Base-by-base conservation (phyloP, 2,113 vertebrate genomes). In the Globicephala melas region DNA sequence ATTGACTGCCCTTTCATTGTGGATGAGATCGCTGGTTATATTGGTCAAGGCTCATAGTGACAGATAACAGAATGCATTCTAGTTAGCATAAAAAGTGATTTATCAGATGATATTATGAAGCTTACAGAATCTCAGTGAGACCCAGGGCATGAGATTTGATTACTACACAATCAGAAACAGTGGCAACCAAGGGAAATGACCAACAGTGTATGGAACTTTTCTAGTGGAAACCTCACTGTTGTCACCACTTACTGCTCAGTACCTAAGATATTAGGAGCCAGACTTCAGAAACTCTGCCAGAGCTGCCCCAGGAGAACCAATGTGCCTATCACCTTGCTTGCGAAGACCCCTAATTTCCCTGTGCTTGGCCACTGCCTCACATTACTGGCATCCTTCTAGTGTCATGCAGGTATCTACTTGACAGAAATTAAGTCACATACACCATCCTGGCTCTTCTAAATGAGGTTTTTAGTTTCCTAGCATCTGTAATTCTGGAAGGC, bases 241-340 rank as follows among this genome's bases (percentile, higher is more conserved):
- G 25, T n/a, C 26, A 9, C 28, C 47, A 53, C 31, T 26, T 55
- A 44, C 41, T 55, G 41, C 47, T 76, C 36, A n/a, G 62, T 4
- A 15, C 44, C 50, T 6, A 31, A 36, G 8, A 23, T 47, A 33
- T 26, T 5, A 21, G 15, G 38, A 67, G 9, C 28, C 63, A 47
- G 85, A 55, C 25, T 68, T 55, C 20, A 13, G 18, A 70, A 68
- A 20, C 84, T 36, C 31, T 73, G 9, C 26, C 6, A 5, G 81
- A 87, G 41, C 63, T n/a, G 25, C 58, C 74, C 38, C 20, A 73
- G 96, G 36, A 65, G 55, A 73, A 20, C 36, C 77, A 82, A 11
- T 0, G 12, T 17, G 8, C 28, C 31, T 3, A 0, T 10, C 14
- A 1, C 20, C 28, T 65, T 7, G 3, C 3, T 85, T 84, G 41